phyloP scores from a whole-genome alignment of 1,140 invertebrate species.

The Apis mellifera region DNA sequence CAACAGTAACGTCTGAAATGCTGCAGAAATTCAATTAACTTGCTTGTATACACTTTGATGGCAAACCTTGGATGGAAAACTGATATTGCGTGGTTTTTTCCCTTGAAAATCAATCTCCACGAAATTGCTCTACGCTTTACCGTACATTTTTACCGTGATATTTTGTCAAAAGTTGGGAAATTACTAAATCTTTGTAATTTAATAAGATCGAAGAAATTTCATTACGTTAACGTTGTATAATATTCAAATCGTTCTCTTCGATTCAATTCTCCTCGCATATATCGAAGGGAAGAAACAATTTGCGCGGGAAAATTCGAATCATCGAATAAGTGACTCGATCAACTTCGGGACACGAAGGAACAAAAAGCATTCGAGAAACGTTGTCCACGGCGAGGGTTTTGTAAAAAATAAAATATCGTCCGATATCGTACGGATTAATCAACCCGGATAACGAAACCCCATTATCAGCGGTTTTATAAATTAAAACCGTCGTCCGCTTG shows the following conservation, averaged over 20 bases:
- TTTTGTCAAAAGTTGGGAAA: too few relatives aligned
- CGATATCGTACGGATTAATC: constrained; percentile 17
- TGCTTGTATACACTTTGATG: constrained; percentile 4
- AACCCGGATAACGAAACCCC: not conserved
- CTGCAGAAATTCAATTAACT: constrained; percentile 33
- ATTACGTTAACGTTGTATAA: too few relatives aligned
- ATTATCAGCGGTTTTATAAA: not conserved
- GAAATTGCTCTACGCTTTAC: not conserved
- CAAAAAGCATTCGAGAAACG: not conserved
- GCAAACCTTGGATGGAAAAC: not conserved
- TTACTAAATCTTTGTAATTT: too few relatives aligned
- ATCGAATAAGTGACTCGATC: too few relatives aligned
- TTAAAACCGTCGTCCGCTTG: not conserved
- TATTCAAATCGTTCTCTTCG: too few relatives aligned
- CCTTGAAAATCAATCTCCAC: not conserved
- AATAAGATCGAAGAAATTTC: too few relatives aligned
- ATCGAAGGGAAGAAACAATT: too few relatives aligned
- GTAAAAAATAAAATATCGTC: not conserved
- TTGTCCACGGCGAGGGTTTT: not conserved
- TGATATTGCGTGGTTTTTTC: not conserved
- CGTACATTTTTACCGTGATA: too few relatives aligned
- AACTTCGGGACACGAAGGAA: not conserved
- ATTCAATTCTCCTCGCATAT: too few relatives aligned
- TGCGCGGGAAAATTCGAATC: too few relatives aligned
- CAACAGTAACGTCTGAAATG: constrained; percentile 23